phyloP scores from a whole-genome alignment of 1,140 invertebrate species.

The Stegodyphus dumicola region DNA sequence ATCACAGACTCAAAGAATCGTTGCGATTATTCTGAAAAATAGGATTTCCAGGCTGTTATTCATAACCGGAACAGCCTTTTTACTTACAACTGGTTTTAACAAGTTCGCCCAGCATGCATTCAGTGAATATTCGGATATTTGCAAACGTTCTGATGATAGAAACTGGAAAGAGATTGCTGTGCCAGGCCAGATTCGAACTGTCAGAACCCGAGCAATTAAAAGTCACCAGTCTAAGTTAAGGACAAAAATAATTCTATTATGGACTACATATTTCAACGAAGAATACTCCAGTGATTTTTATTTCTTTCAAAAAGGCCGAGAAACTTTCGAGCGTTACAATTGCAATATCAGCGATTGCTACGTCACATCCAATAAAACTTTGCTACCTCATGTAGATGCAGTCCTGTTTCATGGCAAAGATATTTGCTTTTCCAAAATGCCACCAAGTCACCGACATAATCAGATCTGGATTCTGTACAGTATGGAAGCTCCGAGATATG shows the following conservation, averaged over 20 bases:
- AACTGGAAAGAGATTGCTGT: not conserved
- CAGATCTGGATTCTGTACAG: constrained; percentile 65
- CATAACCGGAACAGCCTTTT: too few relatives aligned
- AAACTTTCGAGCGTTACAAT: constrained; percentile 34
- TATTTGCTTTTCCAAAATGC: constrained; percentile 54
- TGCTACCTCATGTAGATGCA: constrained; percentile 60
- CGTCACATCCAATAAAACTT: constrained; percentile 61
- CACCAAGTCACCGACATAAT: constrained; percentile 8
- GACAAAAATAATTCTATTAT: constrained; percentile 34
- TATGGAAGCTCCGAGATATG: constrained; percentile 63
- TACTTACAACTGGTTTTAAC: too few relatives aligned
- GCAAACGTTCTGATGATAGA: too few relatives aligned
- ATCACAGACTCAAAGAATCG: too few relatives aligned
- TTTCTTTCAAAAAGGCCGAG: constrained; percentile 31
- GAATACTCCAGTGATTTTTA: constrained; percentile 45
- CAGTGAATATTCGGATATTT: too few relatives aligned
- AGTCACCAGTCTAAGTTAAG: not conserved
- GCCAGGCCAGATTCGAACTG: constrained; percentile 22
- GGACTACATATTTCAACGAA: constrained; percentile 37
- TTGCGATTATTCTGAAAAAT: too few relatives aligned
- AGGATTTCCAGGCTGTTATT: too few relatives aligned
- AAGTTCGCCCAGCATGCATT: too few relatives aligned
- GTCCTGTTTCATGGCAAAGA: constrained; percentile 63
- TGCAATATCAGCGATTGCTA: constrained; percentile 63
- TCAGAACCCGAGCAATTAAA: not conserved